Percentiles rank a stretch among this genome's conserved stretches.
These are phyloP conservation scores for Chesias legatella DNA, from an alignment of 2,888 invertebrate genomes.

Conservation along the genomic window DNA sequence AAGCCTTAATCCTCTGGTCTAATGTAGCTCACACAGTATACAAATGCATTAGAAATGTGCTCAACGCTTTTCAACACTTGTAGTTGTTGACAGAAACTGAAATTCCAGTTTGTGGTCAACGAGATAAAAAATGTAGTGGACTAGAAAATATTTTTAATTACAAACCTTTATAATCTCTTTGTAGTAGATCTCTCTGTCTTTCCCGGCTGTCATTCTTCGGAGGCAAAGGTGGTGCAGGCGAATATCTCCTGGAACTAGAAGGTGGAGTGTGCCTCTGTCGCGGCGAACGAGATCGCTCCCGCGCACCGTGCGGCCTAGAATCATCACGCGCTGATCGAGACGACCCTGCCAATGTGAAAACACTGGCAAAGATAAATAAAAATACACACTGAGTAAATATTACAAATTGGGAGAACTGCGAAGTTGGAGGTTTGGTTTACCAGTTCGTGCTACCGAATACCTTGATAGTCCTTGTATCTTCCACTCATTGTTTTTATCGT, in stretches of 20 bases:
- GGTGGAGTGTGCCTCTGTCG: slow-evolving; percentile 50
- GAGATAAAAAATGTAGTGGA: no score
- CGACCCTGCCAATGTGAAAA: slow-evolving; percentile 88
- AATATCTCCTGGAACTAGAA: slow-evolving; percentile 47
- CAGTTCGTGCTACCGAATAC: slow-evolving; percentile 31
- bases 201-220: slow-evolving; percentile 38
- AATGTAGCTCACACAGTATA: no score
- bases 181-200: slow-evolving; percentile 21
- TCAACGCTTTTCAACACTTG: no score
- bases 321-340: slow-evolving; percentile 79
- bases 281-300: slow-evolving; percentile 31
- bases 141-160: not conserved
- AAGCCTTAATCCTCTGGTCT: no score
- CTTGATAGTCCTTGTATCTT: slow-evolving; percentile 35
- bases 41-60: no score
- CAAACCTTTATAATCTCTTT: slow-evolving; percentile 30
- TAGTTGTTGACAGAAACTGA: no score
- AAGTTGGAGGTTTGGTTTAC: slow-evolving; percentile 12
- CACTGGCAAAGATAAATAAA: slow-evolving; percentile 85
- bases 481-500: slow-evolving; percentile 30
- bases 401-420: slow-evolving; percentile 21
- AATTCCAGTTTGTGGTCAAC: no score
- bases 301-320: slow-evolving; percentile 63
- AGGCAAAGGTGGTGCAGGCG: slow-evolving; percentile 30
- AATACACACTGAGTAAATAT: slow-evolving; percentile 51